Evolutionary conservation across 2,888 invertebrate species (phyloP).

Genomic region (Scaptomyza parva): DNA sequence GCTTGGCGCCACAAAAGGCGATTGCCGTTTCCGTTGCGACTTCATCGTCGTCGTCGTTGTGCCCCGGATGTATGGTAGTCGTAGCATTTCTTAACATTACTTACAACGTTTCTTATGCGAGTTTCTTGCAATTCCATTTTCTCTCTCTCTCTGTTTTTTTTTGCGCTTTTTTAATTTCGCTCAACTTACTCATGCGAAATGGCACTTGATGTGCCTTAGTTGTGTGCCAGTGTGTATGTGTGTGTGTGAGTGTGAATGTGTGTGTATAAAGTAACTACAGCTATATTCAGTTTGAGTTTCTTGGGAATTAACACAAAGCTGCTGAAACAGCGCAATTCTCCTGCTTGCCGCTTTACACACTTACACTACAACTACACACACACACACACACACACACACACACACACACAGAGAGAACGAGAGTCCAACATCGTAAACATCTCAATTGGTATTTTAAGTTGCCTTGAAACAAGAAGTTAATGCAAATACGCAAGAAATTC

Average conservation of each 20-base stretch:
- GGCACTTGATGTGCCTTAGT: conserved; percentile 64
- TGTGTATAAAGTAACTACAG: conserved; percentile 24
- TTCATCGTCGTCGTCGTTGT: conserved; percentile 32
- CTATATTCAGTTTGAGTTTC: conserved; percentile 47
- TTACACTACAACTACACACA: conserved; percentile 22
- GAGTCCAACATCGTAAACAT: conserved; percentile 29
- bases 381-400: too few species aligned
- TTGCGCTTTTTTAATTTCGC: conserved; percentile 68
- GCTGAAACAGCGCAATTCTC: conserved; percentile 39
- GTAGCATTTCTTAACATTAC: conserved; percentile 50
- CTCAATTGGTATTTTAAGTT: conserved; percentile 57
- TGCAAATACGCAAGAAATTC: conserved; percentile 45
- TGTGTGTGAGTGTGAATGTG: conserved; percentile 1
- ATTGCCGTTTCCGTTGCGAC: conserved; percentile 2
- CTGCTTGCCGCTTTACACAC: background rate
- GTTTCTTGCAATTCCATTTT: conserved; percentile 46
- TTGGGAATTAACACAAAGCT: conserved; percentile 76
- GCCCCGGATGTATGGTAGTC: conserved; percentile 24
- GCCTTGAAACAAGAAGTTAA: conserved; percentile 65
- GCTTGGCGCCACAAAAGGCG: conserved; percentile 28
- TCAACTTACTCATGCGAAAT: conserved; percentile 74
- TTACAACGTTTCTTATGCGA: conserved; percentile 25
- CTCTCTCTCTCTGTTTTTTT: conserved; percentile 3
- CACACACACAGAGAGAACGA: background rate
- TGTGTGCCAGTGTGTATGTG: conserved; percentile 17